Base-by-base conservation (phyloP, 2,888 invertebrate genomes). In the Harpalus rubripes region DNA sequence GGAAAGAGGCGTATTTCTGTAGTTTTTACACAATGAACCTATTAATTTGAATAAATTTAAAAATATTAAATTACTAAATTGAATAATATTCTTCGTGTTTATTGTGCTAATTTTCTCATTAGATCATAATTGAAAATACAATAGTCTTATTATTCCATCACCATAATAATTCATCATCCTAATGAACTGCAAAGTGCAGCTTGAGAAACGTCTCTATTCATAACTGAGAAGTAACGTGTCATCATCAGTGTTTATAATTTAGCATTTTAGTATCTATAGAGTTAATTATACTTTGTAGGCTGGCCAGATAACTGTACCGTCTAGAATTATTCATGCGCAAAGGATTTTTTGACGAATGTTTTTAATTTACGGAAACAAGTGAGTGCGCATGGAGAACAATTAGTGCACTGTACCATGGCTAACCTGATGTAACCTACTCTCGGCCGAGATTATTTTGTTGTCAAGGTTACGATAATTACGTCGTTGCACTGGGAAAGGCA, bases 371-470 rank as follows among this genome's bases (percentile, higher is more conserved):
- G 52, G 76, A 76, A 76, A 76, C 76, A 76, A 76, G 76, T 76
- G 76, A 76, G 12, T 76, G 76, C 44, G 44, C 76, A 76, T 76
- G 44, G 22, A 56, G 76, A 76, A 76, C 76, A 76, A 76, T 76
- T 76, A 76, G 76, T 76, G 76, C 76, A 76, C 22, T 76, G 76
- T 52, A 76, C 18, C 76, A n/a, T 76, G 76, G 52, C 52, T 52
- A 76, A 76, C 76, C 39, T 76, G 76, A 76, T 76, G 76, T 76
- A 76, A 76, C 76, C 76, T 76, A 76, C 76, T 76, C 52, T 76
- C 44, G 16, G 5, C 18, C 4, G 22, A 44, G 18, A 56, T 76
- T 18, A 76, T 52, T 68, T 68, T 68, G 39, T 68, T 68, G 52
- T 76, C 76, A 76, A 76, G 76, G 76, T 76, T 52, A 76, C 22